Conservation (phyloP, 2,797 vertebrate species). For the Agapornis canus region DNA sequence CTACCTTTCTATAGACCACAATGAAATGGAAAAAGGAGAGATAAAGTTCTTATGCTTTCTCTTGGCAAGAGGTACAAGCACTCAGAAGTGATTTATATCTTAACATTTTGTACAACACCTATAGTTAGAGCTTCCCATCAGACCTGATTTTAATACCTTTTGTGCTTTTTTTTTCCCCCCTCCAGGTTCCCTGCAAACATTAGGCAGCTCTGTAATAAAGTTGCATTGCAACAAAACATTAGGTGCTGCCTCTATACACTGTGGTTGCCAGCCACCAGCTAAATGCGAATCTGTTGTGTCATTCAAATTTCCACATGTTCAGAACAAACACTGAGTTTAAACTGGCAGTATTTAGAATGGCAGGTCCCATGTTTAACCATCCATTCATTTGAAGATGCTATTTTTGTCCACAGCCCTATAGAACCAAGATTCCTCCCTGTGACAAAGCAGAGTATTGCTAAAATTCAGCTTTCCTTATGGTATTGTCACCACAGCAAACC, state of each 20-base stretch:
- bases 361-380: not conserved
- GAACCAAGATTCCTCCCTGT: not conserved
- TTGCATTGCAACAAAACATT: not conserved
- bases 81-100: constrained; percentile 11
- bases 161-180: not conserved
- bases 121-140: not conserved
- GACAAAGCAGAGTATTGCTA: not conserved
- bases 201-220: not conserved
- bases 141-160: not conserved
- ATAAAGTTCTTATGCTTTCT: not conserved
- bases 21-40: not conserved
- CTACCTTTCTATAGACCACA: not conserved
- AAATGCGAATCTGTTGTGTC: not conserved
- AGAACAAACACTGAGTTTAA: not conserved
- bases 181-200: not conserved
- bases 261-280: not conserved
- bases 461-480: not conserved
- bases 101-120: constrained; percentile 6
- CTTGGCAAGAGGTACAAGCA: not conserved
- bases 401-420: constrained; percentile 1
- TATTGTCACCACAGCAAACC: not conserved
- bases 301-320: not conserved
- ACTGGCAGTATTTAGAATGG: not conserved
- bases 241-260: not conserved
- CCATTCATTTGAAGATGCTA: not conserved